These are phyloP conservation scores for Accipiter cooperii DNA, from an alignment of 2,113 vertebrate species.

Conservation along the genomic window DNA sequence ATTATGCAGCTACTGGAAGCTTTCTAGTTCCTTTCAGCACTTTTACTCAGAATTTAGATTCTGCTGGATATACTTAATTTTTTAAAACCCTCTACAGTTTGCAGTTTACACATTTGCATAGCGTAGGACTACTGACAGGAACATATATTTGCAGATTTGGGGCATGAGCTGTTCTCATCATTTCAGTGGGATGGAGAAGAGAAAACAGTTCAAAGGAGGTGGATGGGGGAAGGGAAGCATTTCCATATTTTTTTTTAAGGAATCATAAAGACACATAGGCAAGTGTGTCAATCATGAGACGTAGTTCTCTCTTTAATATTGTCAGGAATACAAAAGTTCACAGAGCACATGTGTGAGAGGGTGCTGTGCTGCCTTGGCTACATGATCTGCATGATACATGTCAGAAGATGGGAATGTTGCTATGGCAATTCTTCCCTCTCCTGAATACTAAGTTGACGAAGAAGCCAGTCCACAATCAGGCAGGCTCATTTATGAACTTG, in stretches of 20 bases:
- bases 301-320: slow-evolving; percentile 1
- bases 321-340: slow-evolving; percentile 32
- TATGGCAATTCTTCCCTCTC: slow-evolving; percentile 44
- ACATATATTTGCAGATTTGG: slow-evolving; percentile 36
- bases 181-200: slow-evolving; percentile 41
- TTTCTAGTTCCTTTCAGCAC: background rate
- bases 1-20: slow-evolving; percentile 2
- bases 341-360: slow-evolving; percentile 42
- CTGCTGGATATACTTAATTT: slow-evolving; percentile 28
- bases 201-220: slow-evolving; percentile 53
- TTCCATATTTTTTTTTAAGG: slow-evolving; percentile 30
- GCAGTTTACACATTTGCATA: slow-evolving; percentile 53
- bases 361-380: slow-evolving; percentile 12
- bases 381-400: slow-evolving; percentile 24
- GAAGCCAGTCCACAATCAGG: slow-evolving; percentile 24
- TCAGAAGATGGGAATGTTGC: slow-evolving; percentile 23
- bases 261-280: slow-evolving; percentile 18
- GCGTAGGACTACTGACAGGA: slow-evolving; percentile 55
- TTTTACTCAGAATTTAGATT: slow-evolving; percentile 10
- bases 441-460: slow-evolving; percentile 53
- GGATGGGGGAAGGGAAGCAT: slow-evolving; percentile 22
- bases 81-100: slow-evolving; percentile 30
- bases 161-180: slow-evolving; percentile 50
- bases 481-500: slow-evolving; percentile 33
- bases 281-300: slow-evolving; percentile 41